Evolutionary conservation across 2,113 vertebrate species (phyloP), one percentile per base, ranked within the genome.

Genomic region (Laticauda laticaudata): DNA sequence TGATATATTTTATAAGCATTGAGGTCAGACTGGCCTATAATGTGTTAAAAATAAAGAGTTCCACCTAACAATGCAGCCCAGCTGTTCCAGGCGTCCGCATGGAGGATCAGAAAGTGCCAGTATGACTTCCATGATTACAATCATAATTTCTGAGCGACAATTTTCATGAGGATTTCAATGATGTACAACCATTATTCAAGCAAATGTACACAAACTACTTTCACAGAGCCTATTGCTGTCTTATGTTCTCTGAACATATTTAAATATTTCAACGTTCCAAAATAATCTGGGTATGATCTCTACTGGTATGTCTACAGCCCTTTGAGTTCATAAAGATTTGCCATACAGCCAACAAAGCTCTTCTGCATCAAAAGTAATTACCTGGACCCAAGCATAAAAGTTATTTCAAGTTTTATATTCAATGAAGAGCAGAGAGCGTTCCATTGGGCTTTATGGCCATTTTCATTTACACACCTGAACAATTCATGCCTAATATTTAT

Each of bases 101-200:
- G 54, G 69, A 55, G 53, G 55, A 89, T 29, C 24, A 89, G 1
- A 55, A 29, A 23, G 20, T 89, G 87, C n/a, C 53, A 89, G 45
- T 10, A 81, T 14, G 21, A 26, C 34, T 55, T 23, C 55, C 91
- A 91, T 6, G 15, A 43, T 14, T 48, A 12, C 34, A 89, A 24
- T 26, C 34, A 54, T 48, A 88, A 21, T 24, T 69, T 88, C 57
- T 26, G 64, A 89, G 53, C 59, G 86, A 11, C 24, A 89, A 92
- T 57, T 90, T 43, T 43, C 15, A 45, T 14, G 26, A 64, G 57
- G 56, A 14, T 12, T 87, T 92, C 15, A 23, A 29, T 54, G 20
- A 51, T 15, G 56, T 90, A 86, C 92, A 75, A n/a, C 39, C 94
- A 85, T 92, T 93, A 91, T 7, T 48, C 95, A 96, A 94, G 94